A percentile compares a stretch with the other conserved stretches of the same genome.
Conservation (phyloP, 2,797 vertebrate genomes). For the Lophotriccus pileatus region DNA sequence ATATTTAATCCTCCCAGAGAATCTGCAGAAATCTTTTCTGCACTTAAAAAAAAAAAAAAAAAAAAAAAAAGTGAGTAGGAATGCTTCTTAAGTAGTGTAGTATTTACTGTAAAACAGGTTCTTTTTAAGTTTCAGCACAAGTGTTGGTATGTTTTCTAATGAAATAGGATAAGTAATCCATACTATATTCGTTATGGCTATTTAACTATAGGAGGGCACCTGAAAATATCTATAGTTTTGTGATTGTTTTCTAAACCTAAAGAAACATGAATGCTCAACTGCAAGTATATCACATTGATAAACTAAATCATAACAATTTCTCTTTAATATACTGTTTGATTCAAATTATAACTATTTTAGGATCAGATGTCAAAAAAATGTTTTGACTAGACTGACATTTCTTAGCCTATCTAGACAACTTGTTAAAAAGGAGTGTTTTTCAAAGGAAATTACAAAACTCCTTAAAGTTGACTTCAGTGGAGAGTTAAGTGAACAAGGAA, state of each 20-base stretch:
- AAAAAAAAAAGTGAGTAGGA: background rate
- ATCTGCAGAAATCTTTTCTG: background rate
- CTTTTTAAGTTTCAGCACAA: background rate
- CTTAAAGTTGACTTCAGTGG: background rate
- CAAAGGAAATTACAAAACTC: background rate
- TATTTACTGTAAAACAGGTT: background rate
- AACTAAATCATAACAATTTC: background rate
- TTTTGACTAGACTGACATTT: background rate
- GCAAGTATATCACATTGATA: background rate
- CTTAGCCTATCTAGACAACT: background rate
- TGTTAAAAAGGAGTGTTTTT: background rate
- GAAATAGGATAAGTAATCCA: background rate
- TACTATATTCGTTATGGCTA: background rate
- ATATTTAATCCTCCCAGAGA: background rate
- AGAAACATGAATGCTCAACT: background rate
- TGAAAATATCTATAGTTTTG: background rate
- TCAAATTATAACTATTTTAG: background rate
- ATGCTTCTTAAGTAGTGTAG: background rate
- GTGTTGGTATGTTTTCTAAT: background rate
- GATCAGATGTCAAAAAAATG: background rate
- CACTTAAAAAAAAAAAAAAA: background rate
- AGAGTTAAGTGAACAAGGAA: background rate
- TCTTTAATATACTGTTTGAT: background rate
- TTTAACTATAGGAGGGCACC: background rate
- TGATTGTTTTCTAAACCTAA: background rate